Percentiles rank a stretch among this genome's conserved stretches.
These are phyloP conservation scores for Frankliniella intonsa DNA, from an alignment of 2,888 invertebrate genomes.

Conservation along the genomic window DNA sequence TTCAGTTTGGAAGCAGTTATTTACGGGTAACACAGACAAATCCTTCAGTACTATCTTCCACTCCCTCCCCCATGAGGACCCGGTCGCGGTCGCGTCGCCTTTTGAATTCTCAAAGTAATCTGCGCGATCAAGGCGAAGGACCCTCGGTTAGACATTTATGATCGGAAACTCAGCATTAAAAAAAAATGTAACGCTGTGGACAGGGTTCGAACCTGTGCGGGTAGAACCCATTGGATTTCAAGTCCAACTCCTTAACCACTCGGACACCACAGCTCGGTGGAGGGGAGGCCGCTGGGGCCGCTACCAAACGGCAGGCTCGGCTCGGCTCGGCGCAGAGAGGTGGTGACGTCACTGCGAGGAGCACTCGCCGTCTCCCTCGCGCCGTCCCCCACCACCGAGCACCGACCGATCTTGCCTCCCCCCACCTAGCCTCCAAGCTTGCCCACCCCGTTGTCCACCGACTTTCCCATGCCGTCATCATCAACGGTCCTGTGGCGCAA, in stretches of 20 bases:
- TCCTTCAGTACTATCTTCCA: too few relatives aligned
- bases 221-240: slow-evolving; percentile 62
- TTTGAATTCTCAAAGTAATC: too few relatives aligned
- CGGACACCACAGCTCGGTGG: slow-evolving; percentile 48
- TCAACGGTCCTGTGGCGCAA: slow-evolving; percentile 40
- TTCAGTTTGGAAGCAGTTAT: too few relatives aligned
- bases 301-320: background rate
- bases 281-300: background rate
- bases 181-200: slow-evolving; percentile 43
- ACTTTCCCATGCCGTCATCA: background rate
- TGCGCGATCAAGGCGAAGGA: too few relatives aligned
- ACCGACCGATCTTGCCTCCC: background rate
- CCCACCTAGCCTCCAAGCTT: background rate
- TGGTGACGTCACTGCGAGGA: background rate
- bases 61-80: too few relatives aligned
- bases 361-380: background rate
- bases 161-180: too few relatives aligned
- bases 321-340: background rate
- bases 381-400: background rate
- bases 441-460: background rate
- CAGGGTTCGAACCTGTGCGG: slow-evolving; percentile 63
- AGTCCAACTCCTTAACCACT: slow-evolving; percentile 62
- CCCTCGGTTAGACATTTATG: too few relatives aligned
- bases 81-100: too few relatives aligned
- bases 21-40: too few relatives aligned